A percentile compares a stretch with the other conserved stretches of the same genome.
These are phyloP conservation scores for Tadarida brasiliensis DNA, from an alignment of 2,797 vertebrate genomes.

Conservation along the genomic window DNA sequence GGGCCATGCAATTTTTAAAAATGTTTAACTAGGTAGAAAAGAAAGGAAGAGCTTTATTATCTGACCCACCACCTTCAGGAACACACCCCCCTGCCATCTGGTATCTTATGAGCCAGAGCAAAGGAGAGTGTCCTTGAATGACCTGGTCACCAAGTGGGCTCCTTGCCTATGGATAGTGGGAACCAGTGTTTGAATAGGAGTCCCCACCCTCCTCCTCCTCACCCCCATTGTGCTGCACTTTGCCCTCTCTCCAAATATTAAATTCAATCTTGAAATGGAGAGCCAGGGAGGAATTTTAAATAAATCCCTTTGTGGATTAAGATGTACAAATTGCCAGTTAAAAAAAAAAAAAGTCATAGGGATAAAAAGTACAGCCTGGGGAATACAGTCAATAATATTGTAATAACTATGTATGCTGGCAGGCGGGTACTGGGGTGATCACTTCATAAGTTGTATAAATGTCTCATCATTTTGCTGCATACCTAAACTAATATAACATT, in stretches of 20 bases:
- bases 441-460: neutral
- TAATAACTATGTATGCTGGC: neutral
- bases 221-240: too few relatives aligned
- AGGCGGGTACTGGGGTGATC: neutral
- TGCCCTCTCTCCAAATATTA: neutral
- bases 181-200: neutral
- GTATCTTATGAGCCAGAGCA: neutral
- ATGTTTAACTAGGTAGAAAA: neutral
- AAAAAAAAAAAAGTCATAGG: neutral
- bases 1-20: neutral
- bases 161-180: neutral
- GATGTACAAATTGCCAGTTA: neutral
- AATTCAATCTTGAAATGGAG: neutral
- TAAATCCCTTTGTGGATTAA: neutral
- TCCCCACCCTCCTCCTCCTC: neutral
- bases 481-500: neutral
- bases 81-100: neutral
- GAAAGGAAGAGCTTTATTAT: conserved; percentile 47
- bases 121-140: neutral
- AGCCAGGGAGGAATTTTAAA: neutral
- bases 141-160: neutral
- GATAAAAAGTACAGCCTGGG: neutral
- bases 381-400: neutral
- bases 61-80: neutral
- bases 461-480: too few relatives aligned